These are phyloP conservation scores for Clytia hemisphaerica DNA, from an alignment of 30 jellyfish, hydroid and myxozoan species.

Conservation along the genomic window DNA sequence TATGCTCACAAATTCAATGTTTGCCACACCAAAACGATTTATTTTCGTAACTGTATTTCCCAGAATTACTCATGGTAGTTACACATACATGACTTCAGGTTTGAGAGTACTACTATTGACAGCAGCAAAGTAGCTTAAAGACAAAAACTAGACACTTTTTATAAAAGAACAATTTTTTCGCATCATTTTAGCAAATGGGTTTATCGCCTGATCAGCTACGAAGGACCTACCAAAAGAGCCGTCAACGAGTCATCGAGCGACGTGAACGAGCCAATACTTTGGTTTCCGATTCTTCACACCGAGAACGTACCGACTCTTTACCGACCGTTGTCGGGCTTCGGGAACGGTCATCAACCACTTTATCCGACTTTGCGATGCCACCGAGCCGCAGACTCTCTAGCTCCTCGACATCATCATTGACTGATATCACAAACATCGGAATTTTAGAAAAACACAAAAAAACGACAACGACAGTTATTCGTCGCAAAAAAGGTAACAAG, in stretches of 20 bases:
- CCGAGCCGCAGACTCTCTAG: conserved; percentile 5
- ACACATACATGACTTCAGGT: no score
- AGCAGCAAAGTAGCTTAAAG: no score
- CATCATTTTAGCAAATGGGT: conserved; percentile 24
- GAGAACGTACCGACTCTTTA: neutral
- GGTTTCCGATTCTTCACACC: neutral
- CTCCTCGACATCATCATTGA: no score
- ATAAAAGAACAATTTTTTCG: no score
- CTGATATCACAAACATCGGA: conserved; percentile 5
- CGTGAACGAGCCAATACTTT: conserved; percentile 1
- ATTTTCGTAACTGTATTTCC: neutral
- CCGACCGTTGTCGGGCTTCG: conserved; percentile 1
- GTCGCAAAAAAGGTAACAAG: neutral
- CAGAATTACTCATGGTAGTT: no score
- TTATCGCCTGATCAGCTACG: conserved; percentile 19
- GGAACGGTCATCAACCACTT: neutral
- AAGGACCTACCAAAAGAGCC: conserved; percentile 13
- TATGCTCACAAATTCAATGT: no score
- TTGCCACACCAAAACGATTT: no score
- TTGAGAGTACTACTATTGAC: no score
- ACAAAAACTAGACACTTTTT: no score
- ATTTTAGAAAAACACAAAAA: neutral
- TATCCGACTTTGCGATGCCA: neutral
- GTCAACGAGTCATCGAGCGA: conserved; percentile 15
- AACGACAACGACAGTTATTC: neutral